phyloP scores from a whole-genome alignment of 1,140 invertebrate species.

The Ooceraea biroi region DNA sequence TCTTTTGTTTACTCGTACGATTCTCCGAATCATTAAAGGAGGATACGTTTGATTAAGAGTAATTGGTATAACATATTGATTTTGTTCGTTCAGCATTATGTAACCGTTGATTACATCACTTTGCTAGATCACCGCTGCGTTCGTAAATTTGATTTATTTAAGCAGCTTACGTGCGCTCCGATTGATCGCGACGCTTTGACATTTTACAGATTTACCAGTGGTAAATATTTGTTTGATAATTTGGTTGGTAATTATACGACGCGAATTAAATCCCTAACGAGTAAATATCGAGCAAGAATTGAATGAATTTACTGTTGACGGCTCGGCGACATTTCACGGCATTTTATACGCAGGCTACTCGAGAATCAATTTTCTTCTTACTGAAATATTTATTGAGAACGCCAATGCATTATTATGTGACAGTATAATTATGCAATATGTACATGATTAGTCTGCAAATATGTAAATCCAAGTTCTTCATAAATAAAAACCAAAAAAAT shows the following conservation, averaged over 20 bases:
- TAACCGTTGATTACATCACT: not conserved
- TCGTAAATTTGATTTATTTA: not conserved
- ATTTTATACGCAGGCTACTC: not conserved
- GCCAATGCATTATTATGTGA: too few relatives aligned
- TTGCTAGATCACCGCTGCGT: not conserved
- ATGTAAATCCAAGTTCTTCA: not conserved
- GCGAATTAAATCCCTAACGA: conserved; percentile 11
- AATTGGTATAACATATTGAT: not conserved
- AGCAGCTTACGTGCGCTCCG: not conserved
- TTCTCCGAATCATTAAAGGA: not conserved
- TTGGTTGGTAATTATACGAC: not conserved
- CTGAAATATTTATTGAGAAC: too few relatives aligned
- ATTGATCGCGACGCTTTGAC: not conserved
- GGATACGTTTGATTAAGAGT: not conserved
- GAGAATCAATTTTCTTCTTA: not conserved
- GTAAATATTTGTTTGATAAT: not conserved
- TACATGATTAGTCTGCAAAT: too few relatives aligned
- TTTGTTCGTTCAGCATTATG: not conserved
- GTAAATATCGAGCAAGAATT: conserved; percentile 28
- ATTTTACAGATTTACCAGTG: not conserved
- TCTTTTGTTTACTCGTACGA: not conserved
- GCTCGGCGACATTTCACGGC: not conserved
- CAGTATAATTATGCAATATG: too few relatives aligned
- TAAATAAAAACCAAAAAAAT: not conserved
- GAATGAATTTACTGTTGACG: conserved; percentile 28